Base-by-base conservation (phyloP, 2,113 vertebrate species). In the Colaptes auratus region DNA sequence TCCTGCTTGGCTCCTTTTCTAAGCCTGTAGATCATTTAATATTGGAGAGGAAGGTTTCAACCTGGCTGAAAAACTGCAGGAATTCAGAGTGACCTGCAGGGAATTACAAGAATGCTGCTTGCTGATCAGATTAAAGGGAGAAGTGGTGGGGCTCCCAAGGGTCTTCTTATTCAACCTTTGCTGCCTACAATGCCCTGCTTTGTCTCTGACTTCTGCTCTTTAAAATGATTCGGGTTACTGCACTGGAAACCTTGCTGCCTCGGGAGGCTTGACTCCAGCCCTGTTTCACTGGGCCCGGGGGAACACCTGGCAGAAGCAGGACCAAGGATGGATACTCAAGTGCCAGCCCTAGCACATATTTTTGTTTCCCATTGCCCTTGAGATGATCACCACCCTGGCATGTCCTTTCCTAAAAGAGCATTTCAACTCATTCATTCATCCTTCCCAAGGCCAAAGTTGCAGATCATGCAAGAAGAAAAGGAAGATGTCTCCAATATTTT, bases 81-180 rank as follows among this genome's bases (percentile, higher is more conserved):
- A 97, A 97, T 97, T 97, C 53, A 15, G 72, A 72, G 91, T 87
- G 88, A 96, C 95, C 97, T 82, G 90, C 78, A 91, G 95, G 95
- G 91, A 96, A 93, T 96, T 84, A 66, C 67, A 97, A 93, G 97
- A 97, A 98, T 97, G 96, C 39, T 56, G 94, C 86, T 95, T 27
- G 95, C 95, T 91, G 97, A 96, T 96, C 96, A 80, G 88, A 96
- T 96, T 96, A 97, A 96, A 96, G 95, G 90, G 93, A 92, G 95
- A 96, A 72, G 93, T 84, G 90, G 94, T 18, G 1, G 48, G 89
- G 89, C 94, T 97, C 96, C 96, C 96, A 92, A 74, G 96, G 92
- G 91, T 95, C 96, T 91, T 97, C 97, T 94, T 92, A 91, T 96
- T 97, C 88, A 92, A 74, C 79, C 42, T 81, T 19, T 55, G 44